Evolutionary conservation across 1,140 invertebrate species (phyloP).

Genomic region (Zaprionus davidi): DNA sequence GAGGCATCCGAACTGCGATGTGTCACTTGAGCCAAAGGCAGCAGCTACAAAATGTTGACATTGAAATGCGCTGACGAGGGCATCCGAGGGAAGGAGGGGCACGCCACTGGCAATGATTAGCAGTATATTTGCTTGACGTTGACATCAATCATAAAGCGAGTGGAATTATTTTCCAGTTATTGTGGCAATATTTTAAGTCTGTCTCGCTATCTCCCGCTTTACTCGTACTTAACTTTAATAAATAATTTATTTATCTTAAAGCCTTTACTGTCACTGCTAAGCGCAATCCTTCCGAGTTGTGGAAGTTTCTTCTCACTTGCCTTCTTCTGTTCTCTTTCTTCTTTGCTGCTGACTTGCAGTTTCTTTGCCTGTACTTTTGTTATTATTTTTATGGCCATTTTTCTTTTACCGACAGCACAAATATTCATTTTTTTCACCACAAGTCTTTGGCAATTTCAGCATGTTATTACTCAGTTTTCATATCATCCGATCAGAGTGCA

Average conservation of each 20-base stretch:
- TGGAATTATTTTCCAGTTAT: conserved; percentile 27
- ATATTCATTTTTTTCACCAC: conserved; percentile 24
- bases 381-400: conserved; percentile 42
- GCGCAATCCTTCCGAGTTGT: not conserved
- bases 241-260: not conserved
- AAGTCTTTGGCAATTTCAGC: conserved; percentile 11
- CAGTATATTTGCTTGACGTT: conserved; percentile 66
- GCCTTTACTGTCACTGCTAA: not conserved
- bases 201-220: not conserved
- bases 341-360: conserved; percentile 66
- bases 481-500: conserved; percentile 22
- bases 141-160: conserved; percentile 44
- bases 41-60: conserved; percentile 52
- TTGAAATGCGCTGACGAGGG: not conserved
- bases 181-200: conserved; percentile 28
- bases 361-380: conserved; percentile 58
- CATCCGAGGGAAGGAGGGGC: not conserved
- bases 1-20: conserved; percentile 31
- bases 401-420: conserved; percentile 5
- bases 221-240: not conserved
- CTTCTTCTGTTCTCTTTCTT: not conserved
- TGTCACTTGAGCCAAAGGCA: conserved; percentile 44
- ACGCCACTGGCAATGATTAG: conserved; percentile 46
- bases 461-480: conserved; percentile 27
- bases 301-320: not conserved